Evolutionary conservation across 2,888 invertebrate genomes (phyloP).

Genomic region (Baronia brevicornis): DNA sequence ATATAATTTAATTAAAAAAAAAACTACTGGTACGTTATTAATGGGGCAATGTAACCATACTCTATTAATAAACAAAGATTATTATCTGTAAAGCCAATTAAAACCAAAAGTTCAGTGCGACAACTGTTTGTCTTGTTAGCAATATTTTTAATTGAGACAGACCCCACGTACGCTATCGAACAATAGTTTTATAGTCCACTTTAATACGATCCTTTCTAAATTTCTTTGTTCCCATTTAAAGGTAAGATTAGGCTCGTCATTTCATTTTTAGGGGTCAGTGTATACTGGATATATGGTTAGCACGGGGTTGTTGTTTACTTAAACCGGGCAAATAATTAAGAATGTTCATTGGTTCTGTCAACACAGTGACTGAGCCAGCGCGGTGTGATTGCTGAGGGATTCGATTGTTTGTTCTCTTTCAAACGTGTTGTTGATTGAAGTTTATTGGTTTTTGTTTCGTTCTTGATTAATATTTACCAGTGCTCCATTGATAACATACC

Average conservation of each 20-base stretch:
- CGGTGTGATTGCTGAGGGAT: constrained; percentile 46
- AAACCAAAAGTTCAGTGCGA: constrained; percentile 49
- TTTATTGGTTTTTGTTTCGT: constrained; percentile 40
- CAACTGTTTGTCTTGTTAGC: constrained; percentile 70
- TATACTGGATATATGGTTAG: constrained; percentile 29
- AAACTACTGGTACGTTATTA: neutral
- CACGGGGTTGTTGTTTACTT: constrained; percentile 63
- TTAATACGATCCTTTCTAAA: constrained; percentile 27
- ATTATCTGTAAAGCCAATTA: constrained; percentile 62
- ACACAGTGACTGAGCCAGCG: constrained; percentile 45
- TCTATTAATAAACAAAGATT: constrained; percentile 42
- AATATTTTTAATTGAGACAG: constrained; percentile 71
- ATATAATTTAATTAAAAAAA: too few relatives aligned
- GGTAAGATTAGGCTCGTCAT: constrained; percentile 13
- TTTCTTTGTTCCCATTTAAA: constrained; percentile 11
- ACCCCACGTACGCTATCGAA: constrained; percentile 53
- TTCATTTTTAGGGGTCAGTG: constrained; percentile 27
- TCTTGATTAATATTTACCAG: constrained; percentile 22
- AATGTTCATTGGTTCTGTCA: constrained; percentile 73
- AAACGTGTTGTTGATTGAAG: constrained; percentile 36
- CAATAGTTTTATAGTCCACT: constrained; percentile 50
- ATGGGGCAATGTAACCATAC: constrained; percentile 38
- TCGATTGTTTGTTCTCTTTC: constrained; percentile 52
- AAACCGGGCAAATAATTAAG: constrained; percentile 70
- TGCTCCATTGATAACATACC: constrained; percentile 10